Evolutionary conservation across 2,113 vertebrate genomes (phyloP).

Genomic region (Dipodomys merriami): DNA sequence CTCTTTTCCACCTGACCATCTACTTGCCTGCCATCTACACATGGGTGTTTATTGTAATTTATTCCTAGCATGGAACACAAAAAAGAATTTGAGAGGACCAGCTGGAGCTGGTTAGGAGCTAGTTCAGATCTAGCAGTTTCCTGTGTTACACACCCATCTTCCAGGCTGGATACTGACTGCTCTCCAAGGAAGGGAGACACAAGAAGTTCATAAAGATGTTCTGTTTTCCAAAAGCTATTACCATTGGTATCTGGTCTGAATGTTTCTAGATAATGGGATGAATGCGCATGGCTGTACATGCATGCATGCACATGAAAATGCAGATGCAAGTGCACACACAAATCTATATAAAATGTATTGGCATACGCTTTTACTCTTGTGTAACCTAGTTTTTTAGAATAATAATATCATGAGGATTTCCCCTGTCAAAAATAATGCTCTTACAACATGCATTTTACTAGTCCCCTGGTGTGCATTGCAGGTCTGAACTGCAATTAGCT

Average conservation of each 20-base stretch:
- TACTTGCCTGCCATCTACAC: not conserved
- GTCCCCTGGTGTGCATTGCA: not conserved
- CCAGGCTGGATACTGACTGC: not conserved
- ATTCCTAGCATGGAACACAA: not conserved
- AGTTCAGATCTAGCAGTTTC: not conserved
- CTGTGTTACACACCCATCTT: not conserved
- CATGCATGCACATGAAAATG: not conserved
- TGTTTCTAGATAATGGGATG: not conserved
- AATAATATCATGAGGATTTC: not conserved
- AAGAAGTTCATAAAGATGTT: not conserved
- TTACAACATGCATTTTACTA: not conserved
- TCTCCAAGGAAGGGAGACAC: not conserved
- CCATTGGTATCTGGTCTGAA: not conserved
- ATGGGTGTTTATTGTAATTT: not conserved
- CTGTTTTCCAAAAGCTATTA: not conserved
- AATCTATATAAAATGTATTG: not conserved
- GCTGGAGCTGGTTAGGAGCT: not conserved
- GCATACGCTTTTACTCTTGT: not conserved
- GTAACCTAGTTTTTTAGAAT: not conserved
- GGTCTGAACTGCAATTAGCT: not conserved
- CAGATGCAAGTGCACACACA: fast-evolving
- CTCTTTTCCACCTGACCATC: not conserved
- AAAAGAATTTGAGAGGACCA: not conserved
- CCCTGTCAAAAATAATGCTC: slow-evolving; percentile 25
- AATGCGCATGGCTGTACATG: fast-evolving